phyloP scores from a whole-genome alignment of 2,113 vertebrate genomes.

The Columbina picui region DNA sequence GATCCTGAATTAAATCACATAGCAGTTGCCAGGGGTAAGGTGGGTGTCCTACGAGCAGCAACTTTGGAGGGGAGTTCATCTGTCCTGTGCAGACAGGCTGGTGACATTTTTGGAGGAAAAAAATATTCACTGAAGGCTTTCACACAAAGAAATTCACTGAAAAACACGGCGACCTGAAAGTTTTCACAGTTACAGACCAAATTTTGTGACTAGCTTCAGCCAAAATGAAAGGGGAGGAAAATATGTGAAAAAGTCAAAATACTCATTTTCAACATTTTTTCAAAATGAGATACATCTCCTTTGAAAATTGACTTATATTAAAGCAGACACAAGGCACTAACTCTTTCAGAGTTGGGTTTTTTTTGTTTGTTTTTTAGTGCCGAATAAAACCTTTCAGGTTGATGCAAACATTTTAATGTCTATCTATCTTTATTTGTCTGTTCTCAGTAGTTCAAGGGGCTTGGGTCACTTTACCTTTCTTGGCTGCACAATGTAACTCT shows the following conservation, averaged over 20 bases:
- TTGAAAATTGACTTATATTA: background rate
- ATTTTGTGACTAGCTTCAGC: background rate
- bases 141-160: background rate
- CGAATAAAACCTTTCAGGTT: background rate
- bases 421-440: background rate
- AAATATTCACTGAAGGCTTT: background rate
- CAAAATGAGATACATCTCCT: background rate
- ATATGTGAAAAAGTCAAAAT: constrained; percentile 1
- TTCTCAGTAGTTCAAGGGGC: background rate
- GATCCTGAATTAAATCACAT: background rate
- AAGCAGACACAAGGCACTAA: background rate
- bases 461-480: background rate
- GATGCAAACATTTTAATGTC: background rate
- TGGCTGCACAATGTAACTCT: background rate
- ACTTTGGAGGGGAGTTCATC: background rate
- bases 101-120: background rate
- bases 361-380: background rate
- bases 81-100: background rate
- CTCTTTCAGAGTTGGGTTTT: background rate
- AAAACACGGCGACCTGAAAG: background rate
- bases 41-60: background rate
- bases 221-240: background rate
- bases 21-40: background rate
- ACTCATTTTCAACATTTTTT: background rate
- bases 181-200: background rate